These are phyloP conservation scores for Geococcyx californianus DNA, from an alignment of 2,113 vertebrate species.

Conservation along the genomic window DNA sequence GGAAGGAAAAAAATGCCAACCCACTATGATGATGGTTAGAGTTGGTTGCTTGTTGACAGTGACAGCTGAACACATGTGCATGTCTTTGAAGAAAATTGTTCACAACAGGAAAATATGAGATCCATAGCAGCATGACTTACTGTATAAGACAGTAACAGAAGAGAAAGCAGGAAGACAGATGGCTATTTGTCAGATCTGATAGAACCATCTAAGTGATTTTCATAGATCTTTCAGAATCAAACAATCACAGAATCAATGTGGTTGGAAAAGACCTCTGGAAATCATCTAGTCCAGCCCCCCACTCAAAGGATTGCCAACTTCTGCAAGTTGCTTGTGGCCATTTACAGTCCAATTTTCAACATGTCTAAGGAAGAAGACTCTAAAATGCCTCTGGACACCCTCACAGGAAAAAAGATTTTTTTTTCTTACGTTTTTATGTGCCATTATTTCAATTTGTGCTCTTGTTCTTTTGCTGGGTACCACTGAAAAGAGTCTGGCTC, in stretches of 20 bases:
- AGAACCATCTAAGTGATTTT: neutral
- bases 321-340: neutral
- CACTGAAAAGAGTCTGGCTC: neutral
- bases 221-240: neutral
- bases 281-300: neutral
- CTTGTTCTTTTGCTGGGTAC: neutral
- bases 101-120: slow-evolving; percentile 1
- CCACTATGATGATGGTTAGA: neutral
- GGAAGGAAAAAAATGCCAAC: neutral
- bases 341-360: neutral
- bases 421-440: neutral
- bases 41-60: neutral
- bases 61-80: neutral
- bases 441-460: neutral
- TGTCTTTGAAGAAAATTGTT: neutral
- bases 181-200: slow-evolving; percentile 10
- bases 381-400: neutral
- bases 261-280: neutral
- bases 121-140: neutral
- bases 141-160: neutral
- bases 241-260: neutral
- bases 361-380: neutral
- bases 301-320: neutral
- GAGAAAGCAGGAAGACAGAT: neutral
- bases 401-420: neutral